Evolutionary conservation across 2,888 invertebrate genomes (phyloP).

Genomic region (Hyalella azteca): DNA sequence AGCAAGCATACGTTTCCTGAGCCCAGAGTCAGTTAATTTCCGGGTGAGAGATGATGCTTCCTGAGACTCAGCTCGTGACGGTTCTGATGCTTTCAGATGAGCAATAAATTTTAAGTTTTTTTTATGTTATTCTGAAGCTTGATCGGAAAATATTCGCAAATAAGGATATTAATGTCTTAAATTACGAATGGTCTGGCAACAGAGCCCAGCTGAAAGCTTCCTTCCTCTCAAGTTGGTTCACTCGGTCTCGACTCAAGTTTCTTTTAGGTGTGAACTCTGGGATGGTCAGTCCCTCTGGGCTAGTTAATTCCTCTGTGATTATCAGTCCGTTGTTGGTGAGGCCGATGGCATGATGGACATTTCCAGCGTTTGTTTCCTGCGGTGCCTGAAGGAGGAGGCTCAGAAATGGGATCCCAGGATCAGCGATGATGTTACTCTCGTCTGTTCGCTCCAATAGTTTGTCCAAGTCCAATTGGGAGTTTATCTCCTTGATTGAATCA

Average conservation of each 20-base stretch:
- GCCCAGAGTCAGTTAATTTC: too few relatives aligned
- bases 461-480: background rate
- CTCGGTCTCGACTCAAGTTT: background rate
- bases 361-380: background rate
- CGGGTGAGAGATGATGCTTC: too few relatives aligned
- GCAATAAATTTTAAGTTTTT: too few relatives aligned
- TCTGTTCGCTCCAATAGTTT: background rate
- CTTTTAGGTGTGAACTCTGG: background rate
- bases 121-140: too few relatives aligned
- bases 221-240: slow-evolving; percentile 44
- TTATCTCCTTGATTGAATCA: too few relatives aligned
- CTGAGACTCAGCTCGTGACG: too few relatives aligned
- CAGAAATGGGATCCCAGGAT: background rate
- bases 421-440: slow-evolving; percentile 10
- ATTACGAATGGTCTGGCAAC: background rate
- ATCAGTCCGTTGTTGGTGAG: background rate
- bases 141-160: too few relatives aligned
- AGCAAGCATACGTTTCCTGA: too few relatives aligned
- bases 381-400: slow-evolving; percentile 4
- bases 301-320: too few relatives aligned
- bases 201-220: slow-evolving; percentile 57
- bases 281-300: too few relatives aligned
- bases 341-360: background rate
- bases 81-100: too few relatives aligned
- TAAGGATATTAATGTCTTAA: too few relatives aligned